phyloP scores from a whole-genome alignment of 1,140 invertebrate species.

The Bombus haemorrhoidalis region DNA sequence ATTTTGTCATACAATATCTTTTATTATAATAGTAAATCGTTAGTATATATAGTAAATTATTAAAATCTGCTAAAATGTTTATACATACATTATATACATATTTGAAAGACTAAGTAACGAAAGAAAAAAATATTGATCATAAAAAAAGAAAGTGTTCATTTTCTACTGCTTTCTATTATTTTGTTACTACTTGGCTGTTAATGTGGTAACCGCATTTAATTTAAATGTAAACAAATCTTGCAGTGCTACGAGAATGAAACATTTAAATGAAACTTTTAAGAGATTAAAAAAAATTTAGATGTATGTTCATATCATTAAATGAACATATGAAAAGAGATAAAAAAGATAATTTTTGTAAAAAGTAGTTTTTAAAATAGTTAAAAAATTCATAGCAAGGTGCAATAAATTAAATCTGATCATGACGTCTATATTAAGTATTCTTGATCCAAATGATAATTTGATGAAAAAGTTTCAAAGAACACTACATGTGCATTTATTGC shows the following conservation, averaged over 20 bases:
- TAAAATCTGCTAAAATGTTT: neutral
- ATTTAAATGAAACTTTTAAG: neutral
- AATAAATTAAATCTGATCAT: neutral
- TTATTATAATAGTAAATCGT: neutral
- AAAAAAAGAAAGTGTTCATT: neutral
- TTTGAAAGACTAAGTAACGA: neutral
- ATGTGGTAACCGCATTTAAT: neutral
- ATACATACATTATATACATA: neutral
- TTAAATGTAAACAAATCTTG: slow-evolving; percentile 4
- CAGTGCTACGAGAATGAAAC: neutral
- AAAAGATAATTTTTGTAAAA: neutral
- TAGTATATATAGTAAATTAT: neutral
- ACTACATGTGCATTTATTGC: slow-evolving; percentile 83
- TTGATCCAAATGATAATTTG: slow-evolving; percentile 86
- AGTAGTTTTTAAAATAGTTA: neutral
- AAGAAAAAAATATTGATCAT: neutral
- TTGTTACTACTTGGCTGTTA: neutral
- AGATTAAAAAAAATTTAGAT: neutral
- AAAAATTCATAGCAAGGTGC: neutral
- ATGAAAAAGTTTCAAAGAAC: slow-evolving; percentile 86
- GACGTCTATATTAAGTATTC: slow-evolving; percentile 68
- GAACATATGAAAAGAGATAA: neutral
- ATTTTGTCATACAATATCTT: neutral
- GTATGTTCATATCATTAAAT: neutral
- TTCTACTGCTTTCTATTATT: neutral